Conservation (phyloP, 2,797 vertebrate genomes). For the Propithecus perrieri region DNA sequence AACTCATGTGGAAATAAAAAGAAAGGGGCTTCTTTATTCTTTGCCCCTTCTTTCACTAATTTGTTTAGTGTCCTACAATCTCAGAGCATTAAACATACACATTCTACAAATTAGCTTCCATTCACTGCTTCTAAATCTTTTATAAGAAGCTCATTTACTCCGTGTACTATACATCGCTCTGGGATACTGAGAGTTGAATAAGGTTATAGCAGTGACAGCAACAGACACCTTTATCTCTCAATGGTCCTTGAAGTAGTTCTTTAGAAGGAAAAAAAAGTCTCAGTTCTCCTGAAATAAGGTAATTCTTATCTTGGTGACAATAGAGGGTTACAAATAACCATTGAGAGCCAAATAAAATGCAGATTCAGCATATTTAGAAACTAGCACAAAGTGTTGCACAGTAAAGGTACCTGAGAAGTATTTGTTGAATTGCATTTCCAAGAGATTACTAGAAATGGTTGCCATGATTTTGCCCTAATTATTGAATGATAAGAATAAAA, state of each 20-base stretch:
- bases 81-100: conserved; percentile 2
- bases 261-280: background rate
- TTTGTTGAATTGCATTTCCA: background rate
- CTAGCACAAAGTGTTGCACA: background rate
- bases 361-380: conserved; percentile 54
- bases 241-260: conserved; percentile 1
- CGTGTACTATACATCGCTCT: background rate
- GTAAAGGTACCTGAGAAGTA: background rate
- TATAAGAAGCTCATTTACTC: conserved; percentile 1
- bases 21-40: background rate
- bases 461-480: background rate
- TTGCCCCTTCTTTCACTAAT: background rate
- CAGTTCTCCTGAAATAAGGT: background rate
- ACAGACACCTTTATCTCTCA: background rate
- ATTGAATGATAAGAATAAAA: background rate
- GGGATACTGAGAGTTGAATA: background rate
- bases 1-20: background rate
- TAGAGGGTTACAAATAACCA: background rate
- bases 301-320: conserved; percentile 36
- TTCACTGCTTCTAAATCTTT: conserved; percentile 31
- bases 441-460: background rate
- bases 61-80: background rate
- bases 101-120: background rate
- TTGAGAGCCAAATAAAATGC: background rate
- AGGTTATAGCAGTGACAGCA: background rate